Evolutionary conservation across 2,888 invertebrate genomes (phyloP), one percentile per base, ranked within the genome.

Genomic region (Rhodophaea formosa): DNA sequence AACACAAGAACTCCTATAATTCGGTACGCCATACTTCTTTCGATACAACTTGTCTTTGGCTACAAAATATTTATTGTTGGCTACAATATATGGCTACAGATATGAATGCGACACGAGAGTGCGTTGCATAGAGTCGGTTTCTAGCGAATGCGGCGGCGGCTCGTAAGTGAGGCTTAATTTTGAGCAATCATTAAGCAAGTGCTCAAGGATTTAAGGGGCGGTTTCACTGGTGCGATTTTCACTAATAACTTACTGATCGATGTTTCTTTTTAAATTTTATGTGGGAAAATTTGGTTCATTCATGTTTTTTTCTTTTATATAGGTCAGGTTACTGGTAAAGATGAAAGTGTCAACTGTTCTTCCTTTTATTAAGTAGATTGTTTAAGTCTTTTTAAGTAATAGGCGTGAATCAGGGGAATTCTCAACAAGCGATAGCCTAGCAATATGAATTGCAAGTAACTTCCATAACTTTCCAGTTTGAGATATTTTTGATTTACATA

Each of bases 181-280:
- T 77, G 78, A 80, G 78, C 76, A 70, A 74, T 72, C 80, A 85
- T 84, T 84, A 82, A 79, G 74, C 73, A 71, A 68, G 72, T 68
- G 72, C 71, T 82, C 88, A 88, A 86, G 88, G 87, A 81, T 79
- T 77, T 77, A 80, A 72, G 72, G 70, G 67, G 65, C 61, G 68
- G 70, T 75, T 72, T 65, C 64, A 55, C 62, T 65, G 58, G 7
- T 16, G 63, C 72, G 74, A 65, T 60, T 64, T 54, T 61, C 44
- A n/a, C 6, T 16, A 2, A 3, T 23, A 52, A 15, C 15, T 51
- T 32, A 30, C 1, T 35, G 1, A 12, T 35, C 8, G 8, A 7
- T 1, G 3, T 49, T 29, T 46, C n/a, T 7, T 17, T 46, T 46
- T 43, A 14, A 43, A n/a, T n/a, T n/a, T n/a, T n/a, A n/a, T n/a